Percentiles rank a stretch among this genome's conserved stretches.
Evolutionary conservation across 1,140 invertebrate species (phyloP).

Genomic region (Eubasilissa regina): DNA sequence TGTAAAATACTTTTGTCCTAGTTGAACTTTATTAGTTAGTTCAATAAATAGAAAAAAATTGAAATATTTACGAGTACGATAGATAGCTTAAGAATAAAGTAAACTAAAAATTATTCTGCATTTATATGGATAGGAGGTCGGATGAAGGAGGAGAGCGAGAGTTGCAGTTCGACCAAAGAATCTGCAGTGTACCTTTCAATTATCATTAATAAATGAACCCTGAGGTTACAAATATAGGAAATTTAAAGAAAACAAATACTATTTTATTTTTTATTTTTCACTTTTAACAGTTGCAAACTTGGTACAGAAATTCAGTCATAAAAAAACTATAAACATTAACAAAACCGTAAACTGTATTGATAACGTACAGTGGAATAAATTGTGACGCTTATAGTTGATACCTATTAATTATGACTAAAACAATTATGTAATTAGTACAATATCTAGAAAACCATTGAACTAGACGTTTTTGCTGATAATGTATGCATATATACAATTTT

Average conservation of each 20-base stretch:
- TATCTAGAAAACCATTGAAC: not conserved
- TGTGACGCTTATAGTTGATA: not conserved
- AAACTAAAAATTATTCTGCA: no score
- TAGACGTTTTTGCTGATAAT: not conserved
- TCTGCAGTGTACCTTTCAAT: no score
- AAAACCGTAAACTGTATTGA: not conserved
- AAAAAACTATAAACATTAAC: conserved; percentile 30
- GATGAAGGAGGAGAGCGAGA: no score
- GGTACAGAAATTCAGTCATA: conserved; percentile 48
- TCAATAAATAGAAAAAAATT: no score
- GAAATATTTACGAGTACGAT: no score
- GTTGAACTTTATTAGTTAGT: no score
- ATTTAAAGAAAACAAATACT: not conserved
- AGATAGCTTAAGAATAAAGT: no score
- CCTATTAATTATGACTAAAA: conserved; percentile 34
- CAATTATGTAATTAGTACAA: conserved; percentile 7
- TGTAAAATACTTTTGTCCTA: no score
- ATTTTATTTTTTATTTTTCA: conserved; percentile 46
- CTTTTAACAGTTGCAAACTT: conserved; percentile 46
- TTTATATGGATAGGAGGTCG: no score
- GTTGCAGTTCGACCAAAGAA: no score
- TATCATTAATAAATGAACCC: no score
- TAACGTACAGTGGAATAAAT: not conserved
- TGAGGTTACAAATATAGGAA: not conserved
- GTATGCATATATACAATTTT: not conserved